phyloP scores from a whole-genome alignment of 2,113 vertebrate species.

The Pristiophorus japonicus region DNA sequence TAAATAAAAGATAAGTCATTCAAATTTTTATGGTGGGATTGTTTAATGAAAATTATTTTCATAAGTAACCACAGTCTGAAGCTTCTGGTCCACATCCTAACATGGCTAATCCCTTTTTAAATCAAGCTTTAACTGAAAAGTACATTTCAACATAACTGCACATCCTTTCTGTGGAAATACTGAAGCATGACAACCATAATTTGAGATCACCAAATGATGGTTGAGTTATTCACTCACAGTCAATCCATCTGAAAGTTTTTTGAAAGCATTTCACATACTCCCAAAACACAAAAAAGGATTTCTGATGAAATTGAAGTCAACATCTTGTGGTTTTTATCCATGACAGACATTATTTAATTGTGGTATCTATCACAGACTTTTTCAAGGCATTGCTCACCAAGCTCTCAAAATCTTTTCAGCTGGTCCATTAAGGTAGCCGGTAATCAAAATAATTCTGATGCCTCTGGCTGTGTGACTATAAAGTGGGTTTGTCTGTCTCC shows the following conservation, averaged over 20 bases:
- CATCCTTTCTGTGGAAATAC: not conserved
- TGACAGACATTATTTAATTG: not conserved
- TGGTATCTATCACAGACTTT: not conserved
- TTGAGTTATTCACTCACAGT: not conserved
- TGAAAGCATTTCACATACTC: not conserved
- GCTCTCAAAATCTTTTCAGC: not conserved
- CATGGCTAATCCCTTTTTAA: not conserved
- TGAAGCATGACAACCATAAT: not conserved
- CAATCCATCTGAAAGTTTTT: not conserved
- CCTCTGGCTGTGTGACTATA: not conserved
- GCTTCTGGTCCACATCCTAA: not conserved
- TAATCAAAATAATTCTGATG: not conserved
- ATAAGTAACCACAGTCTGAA: not conserved
- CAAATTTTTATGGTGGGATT: not conserved
- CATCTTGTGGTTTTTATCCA: not conserved
- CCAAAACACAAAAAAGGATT: not conserved
- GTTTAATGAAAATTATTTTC: not conserved
- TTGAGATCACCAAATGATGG: not conserved
- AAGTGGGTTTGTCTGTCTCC: not conserved
- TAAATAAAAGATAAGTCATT: not conserved
- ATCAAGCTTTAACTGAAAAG: not conserved
- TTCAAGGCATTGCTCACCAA: not conserved
- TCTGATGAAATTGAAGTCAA: not conserved
- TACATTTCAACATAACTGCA: not conserved
- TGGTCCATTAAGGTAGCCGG: not conserved